Evolutionary conservation across 2,113 vertebrate genomes (phyloP).

Genomic region (Archilochus colubris): DNA sequence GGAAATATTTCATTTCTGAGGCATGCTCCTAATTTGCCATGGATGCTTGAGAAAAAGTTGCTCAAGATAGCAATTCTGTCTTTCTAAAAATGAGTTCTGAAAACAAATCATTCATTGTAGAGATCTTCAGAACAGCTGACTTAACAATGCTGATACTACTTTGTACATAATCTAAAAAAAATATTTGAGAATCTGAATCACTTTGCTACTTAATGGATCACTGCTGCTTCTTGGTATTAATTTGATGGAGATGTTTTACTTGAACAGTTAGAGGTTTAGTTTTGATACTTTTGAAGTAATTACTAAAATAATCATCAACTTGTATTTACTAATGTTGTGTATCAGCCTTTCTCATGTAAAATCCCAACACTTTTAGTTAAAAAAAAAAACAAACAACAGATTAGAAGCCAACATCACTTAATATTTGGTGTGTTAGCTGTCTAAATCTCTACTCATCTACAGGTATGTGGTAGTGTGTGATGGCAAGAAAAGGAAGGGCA

Average conservation of each 20-base stretch:
- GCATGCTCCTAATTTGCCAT: background rate
- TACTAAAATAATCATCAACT: background rate
- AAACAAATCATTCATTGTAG: background rate
- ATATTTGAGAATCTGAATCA: background rate
- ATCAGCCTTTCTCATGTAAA: background rate
- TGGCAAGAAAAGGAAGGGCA: background rate
- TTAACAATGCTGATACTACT: background rate
- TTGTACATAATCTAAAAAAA: background rate
- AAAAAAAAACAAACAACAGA: background rate
- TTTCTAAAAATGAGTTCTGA: background rate
- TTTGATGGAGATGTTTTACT: background rate
- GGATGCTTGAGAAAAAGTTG: background rate
- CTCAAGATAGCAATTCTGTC: background rate
- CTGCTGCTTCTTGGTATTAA: background rate
- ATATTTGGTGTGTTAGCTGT: background rate
- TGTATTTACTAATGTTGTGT: background rate
- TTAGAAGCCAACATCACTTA: background rate
- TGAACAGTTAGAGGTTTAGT: background rate
- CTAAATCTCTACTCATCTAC: background rate
- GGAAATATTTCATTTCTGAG: background rate
- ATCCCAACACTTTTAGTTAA: background rate
- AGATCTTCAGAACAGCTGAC: background rate
- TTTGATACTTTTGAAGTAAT: background rate
- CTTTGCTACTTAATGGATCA: background rate
- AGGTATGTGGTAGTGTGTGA: rapidly evolving